Base-by-base conservation (phyloP, 2,113 vertebrate species). In the Cettia cetti region DNA sequence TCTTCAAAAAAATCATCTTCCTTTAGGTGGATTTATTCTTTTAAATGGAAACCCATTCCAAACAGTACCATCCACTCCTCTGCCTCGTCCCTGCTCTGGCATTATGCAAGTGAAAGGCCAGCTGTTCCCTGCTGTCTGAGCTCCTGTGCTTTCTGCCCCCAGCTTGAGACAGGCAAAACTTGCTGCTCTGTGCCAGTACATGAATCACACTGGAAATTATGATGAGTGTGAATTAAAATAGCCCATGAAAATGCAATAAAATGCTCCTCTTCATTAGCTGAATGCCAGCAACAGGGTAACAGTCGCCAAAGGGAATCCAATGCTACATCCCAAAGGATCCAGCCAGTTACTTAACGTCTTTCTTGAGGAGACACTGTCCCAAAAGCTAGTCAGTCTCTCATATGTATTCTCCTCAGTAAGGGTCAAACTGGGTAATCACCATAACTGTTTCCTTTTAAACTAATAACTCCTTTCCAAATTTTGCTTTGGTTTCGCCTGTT, bases 131-230 rank as follows among this genome's bases (percentile, higher is more conserved):
- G 2, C 60, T 82, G 40, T 66, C 56, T 4, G 3, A 57, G 14
- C 64, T 84, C 72, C 4, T 16, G 33, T 50, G 30, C 63, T 39
- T 87, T 92, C 64, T 74, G 5, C 40, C 80, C 47, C 30, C 33
- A 12, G 28, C 75, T 42, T 7, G 5, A 93, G 74, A 44, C 21
- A 53, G 28, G 53, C 79, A 92, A 87, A 84, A 56, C 52, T 50
- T 22, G 42, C 45, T 52, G 19, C 44, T 88, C 33, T 50, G 45
- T 7, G 30, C 89, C 81, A 94, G 69, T 57, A 45, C 37, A 39
- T 76, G 77, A 94, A 72, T 83, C 94, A 72, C 27, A 26, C 42
- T 71, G 91, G 94, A 95, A 91, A 82, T 77, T 79, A 76, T 80
- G 35, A 77, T 57, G n/a, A 71, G 7, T 4, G 13, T 30, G 37